Evolutionary conservation across 2,888 invertebrate genomes (phyloP).

Genomic region (Capitulum mitella): DNA sequence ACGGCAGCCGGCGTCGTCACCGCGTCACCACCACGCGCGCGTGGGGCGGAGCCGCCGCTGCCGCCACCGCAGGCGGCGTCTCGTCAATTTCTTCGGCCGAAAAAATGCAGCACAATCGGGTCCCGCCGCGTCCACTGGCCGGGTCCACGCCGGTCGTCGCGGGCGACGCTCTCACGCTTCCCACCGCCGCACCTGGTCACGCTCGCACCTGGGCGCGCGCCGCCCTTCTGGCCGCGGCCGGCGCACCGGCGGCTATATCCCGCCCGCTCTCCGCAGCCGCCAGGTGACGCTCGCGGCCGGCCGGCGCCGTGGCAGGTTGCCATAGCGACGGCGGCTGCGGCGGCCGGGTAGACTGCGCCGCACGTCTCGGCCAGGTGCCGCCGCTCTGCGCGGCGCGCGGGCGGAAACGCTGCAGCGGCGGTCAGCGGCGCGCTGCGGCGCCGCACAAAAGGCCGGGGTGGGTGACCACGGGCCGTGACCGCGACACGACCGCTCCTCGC

Average conservation of each 20-base stretch:
- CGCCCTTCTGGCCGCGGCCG: background rate
- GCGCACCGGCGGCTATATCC: background rate
- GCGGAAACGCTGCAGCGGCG: background rate
- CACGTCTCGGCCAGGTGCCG: background rate
- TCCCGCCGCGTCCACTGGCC: too few relatives aligned
- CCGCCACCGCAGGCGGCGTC: too few relatives aligned
- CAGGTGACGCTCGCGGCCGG: background rate
- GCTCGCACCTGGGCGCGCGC: background rate
- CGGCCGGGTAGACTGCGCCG: background rate
- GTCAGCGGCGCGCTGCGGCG: background rate
- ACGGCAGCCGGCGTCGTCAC: too few relatives aligned
- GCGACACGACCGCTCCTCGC: too few relatives aligned
- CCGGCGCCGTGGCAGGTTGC: conserved; percentile 8
- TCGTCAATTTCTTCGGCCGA: too few relatives aligned
- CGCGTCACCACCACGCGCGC: too few relatives aligned
- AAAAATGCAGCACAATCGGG: too few relatives aligned
- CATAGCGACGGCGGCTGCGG: conserved; percentile 8
- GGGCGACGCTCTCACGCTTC: background rate
- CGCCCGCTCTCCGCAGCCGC: background rate
- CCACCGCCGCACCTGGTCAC: background rate
- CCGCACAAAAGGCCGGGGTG: background rate
- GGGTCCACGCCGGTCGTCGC: too few relatives aligned
- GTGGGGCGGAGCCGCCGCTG: too few relatives aligned
- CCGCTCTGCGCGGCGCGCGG: background rate
- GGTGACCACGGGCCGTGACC: background rate